Evolutionary conservation across 2,797 vertebrate genomes (phyloP).

Genomic region (Tadarida brasiliensis): DNA sequence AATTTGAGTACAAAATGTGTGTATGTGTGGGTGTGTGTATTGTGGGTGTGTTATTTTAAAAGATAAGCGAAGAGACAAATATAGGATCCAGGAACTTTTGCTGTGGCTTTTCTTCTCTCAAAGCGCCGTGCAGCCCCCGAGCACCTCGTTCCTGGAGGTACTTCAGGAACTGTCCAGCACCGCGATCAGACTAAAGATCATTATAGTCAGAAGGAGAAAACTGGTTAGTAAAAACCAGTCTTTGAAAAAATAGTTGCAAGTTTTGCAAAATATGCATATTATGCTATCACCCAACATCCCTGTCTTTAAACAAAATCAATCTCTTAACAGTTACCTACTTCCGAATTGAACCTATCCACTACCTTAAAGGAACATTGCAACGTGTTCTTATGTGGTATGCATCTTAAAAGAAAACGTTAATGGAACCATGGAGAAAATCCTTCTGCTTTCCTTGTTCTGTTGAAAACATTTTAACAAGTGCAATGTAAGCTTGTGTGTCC

Average conservation of each 20-base stretch:
- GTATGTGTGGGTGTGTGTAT: neutral
- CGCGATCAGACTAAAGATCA: neutral
- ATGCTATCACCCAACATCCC: neutral
- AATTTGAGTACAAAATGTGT: slow-evolving; percentile 64
- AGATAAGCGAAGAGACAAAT: slow-evolving; percentile 58
- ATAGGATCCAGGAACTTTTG: slow-evolving; percentile 51
- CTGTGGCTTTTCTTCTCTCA: slow-evolving; percentile 10
- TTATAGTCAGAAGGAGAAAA: slow-evolving; percentile 28
- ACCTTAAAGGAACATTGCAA: neutral
- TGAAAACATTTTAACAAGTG: neutral
- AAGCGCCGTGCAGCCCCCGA: neutral
- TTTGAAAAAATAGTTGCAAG: neutral
- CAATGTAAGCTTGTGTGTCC: neutral
- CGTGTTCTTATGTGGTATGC: neutral
- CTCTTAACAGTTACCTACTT: neutral
- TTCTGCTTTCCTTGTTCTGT: neutral
- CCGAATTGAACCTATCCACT: neutral
- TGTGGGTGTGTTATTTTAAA: slow-evolving; percentile 53
- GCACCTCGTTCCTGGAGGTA: neutral
- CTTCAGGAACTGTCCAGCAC: slow-evolving; percentile 14
- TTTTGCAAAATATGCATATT: slow-evolving; percentile 9
- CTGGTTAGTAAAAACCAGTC: neutral
- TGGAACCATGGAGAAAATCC: neutral
- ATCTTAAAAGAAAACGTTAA: neutral
- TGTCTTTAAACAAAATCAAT: slow-evolving; percentile 12